Conservation (phyloP, 2,888 invertebrate species). For the Pachliopta kotzebuea region DNA sequence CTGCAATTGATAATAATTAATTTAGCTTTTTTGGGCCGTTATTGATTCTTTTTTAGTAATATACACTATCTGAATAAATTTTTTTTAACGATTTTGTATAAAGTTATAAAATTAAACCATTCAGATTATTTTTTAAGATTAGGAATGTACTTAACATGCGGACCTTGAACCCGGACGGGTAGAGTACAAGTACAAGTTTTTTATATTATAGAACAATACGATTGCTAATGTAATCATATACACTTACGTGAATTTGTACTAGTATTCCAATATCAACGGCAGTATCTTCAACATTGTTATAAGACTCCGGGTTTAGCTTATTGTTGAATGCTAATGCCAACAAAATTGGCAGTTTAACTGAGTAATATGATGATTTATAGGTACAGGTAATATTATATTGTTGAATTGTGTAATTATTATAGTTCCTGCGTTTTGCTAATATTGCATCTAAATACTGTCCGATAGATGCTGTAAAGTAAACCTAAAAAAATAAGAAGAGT, state of each 20-base stretch:
- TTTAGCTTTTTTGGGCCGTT: too few species aligned
- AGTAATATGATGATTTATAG: background rate
- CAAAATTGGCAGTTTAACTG: constrained; percentile 17
- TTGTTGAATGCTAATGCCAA: constrained; percentile 90
- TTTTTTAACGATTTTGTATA: too few species aligned
- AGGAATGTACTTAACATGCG: too few species aligned
- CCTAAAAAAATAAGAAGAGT: background rate
- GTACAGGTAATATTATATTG: background rate
- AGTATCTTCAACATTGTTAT: constrained; percentile 87
- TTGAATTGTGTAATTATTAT: background rate
- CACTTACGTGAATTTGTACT: constrained; percentile 90
- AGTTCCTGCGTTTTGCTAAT: background rate
- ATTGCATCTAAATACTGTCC: background rate
- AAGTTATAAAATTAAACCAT: too few species aligned
- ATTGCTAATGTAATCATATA: background rate
- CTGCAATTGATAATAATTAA: too few species aligned
- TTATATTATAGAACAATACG: too few species aligned
- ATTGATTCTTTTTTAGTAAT: too few species aligned
- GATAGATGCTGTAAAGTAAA: background rate
- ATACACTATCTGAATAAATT: too few species aligned
- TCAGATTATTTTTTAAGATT: too few species aligned
- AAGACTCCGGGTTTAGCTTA: constrained; percentile 83
- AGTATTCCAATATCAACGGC: constrained; percentile 93
- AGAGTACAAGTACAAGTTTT: too few species aligned
- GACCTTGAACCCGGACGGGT: too few species aligned